A percentile compares a stretch with the other conserved stretches of the same genome.
These are phyloP conservation scores for Eretmocerus hayati DNA, from an alignment of 2,888 invertebrate genomes.

Conservation along the genomic window DNA sequence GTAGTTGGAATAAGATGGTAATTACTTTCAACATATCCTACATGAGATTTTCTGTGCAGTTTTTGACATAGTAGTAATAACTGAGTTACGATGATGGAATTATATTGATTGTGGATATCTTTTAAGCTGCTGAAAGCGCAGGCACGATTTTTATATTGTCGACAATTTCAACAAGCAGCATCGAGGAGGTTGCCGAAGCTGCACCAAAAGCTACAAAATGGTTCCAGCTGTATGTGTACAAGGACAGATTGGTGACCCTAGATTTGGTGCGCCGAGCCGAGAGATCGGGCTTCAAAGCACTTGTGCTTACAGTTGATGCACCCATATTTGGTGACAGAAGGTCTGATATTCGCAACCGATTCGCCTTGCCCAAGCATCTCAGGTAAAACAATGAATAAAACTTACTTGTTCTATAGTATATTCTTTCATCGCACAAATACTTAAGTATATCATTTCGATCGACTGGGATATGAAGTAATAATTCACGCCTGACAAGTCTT, in stretches of 20 bases:
- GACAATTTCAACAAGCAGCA: slow-evolving; percentile 77
- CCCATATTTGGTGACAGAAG: slow-evolving; percentile 78
- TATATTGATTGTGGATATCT: too few relatives aligned
- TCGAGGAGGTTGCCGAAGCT: slow-evolving; percentile 77
- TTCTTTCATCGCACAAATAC: too few relatives aligned
- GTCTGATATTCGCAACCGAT: slow-evolving; percentile 77
- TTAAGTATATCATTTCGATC: too few relatives aligned
- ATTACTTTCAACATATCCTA: too few relatives aligned
- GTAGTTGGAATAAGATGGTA: too few relatives aligned
- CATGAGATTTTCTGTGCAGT: too few relatives aligned
- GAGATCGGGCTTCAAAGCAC: slow-evolving; percentile 74
- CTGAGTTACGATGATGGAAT: too few relatives aligned
- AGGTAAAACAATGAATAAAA: too few relatives aligned
- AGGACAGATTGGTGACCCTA: slow-evolving; percentile 65
- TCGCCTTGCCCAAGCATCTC: slow-evolving; percentile 72
- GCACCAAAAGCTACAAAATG: slow-evolving; percentile 73
- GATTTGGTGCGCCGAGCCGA: slow-evolving; percentile 72
- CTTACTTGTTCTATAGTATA: too few relatives aligned
- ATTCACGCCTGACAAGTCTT: too few relatives aligned
- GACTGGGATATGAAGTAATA: too few relatives aligned
- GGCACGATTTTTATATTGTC: slow-evolving; percentile 76
- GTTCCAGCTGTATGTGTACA: slow-evolving; percentile 90
- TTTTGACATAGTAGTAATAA: too few relatives aligned
- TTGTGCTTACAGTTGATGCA: slow-evolving; percentile 84
- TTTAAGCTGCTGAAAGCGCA: slow-evolving; percentile 68